Base-by-base conservation (phyloP, 2,113 vertebrate genomes). In the Microtus oregoni region DNA sequence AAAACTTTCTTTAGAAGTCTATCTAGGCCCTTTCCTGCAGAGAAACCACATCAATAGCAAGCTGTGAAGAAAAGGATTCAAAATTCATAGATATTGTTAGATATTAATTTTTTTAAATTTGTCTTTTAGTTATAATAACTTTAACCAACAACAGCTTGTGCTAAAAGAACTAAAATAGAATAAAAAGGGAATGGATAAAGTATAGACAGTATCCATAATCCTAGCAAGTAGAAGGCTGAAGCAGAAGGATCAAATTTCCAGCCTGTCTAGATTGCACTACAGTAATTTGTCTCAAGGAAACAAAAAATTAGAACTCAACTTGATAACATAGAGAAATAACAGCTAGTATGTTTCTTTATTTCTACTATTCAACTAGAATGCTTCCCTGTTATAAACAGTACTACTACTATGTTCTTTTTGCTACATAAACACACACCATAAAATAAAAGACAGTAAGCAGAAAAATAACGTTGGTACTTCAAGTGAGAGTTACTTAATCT, bases 71-170 rank as follows among this genome's bases (percentile, higher is more conserved):
- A 89, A 10, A 20, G 15, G 47, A 85, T 93, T 58, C 63, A 93
- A 85, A 94, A 89, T n/a, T 32, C 63, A 20, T 44, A 70, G 47
- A 41, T 44, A 91, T 20, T 52, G 1, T 30, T 67, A 47, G n/a
- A 4, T 75, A 94, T 91, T 73, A 95, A 90, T 52, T 52, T 85
- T 85, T 89, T 65, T 75, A 22, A 77, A 85, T 81, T 8, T 58
- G 32, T 81, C 35, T 7, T 89, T 38, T 78, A 85, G 55, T 41
- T 82, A 72, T 47, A 52, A 38, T 81, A 75, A 81, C 30, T 77
- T 15, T 72, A 70, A 75, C n/a, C 28, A 35, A 55, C 65, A 77
- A 86, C 28, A 10, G 19, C 44, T 65, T 96, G 12, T 41, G 17
- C 15, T 47, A 41, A 2, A 2, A 72, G 38, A 68, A 35, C 50